Conservation (phyloP, 2,113 vertebrate species). For the Petromus typicus region DNA sequence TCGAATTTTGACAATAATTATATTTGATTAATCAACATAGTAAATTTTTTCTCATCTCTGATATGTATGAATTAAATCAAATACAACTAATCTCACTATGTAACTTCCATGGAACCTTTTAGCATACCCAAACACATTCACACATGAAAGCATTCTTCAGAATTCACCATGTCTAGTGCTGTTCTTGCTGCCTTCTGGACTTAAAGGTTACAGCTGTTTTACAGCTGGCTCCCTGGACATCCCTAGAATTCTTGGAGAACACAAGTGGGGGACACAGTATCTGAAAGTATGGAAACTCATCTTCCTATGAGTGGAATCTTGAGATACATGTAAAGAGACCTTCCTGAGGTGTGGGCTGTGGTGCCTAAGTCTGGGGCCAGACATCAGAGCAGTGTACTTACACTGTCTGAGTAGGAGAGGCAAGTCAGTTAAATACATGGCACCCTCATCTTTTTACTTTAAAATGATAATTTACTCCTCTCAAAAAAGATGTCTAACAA, state of each 20-base stretch:
- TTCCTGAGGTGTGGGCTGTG: background rate
- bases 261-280: background rate
- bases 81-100: constrained; percentile 8
- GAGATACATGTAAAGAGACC: background rate
- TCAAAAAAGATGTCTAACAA: constrained; percentile 5
- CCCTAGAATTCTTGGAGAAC: constrained; percentile 19
- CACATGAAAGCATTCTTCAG: background rate
- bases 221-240: background rate
- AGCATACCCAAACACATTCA: background rate
- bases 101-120: background rate
- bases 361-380: background rate
- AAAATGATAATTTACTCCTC: background rate
- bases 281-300: background rate
- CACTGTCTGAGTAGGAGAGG: background rate
- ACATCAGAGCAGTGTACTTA: background rate
- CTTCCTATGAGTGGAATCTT: background rate
- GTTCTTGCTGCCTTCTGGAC: fast-evolving
- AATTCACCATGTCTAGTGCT: background rate
- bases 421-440: background rate
- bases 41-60: background rate
- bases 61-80: background rate
- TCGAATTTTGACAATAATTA: constrained; percentile 32
- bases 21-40: constrained; percentile 20
- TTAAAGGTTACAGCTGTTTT: background rate
- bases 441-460: background rate